Evolutionary conservation across 2,888 invertebrate genomes (phyloP).

Genomic region (Clanis bilineata): DNA sequence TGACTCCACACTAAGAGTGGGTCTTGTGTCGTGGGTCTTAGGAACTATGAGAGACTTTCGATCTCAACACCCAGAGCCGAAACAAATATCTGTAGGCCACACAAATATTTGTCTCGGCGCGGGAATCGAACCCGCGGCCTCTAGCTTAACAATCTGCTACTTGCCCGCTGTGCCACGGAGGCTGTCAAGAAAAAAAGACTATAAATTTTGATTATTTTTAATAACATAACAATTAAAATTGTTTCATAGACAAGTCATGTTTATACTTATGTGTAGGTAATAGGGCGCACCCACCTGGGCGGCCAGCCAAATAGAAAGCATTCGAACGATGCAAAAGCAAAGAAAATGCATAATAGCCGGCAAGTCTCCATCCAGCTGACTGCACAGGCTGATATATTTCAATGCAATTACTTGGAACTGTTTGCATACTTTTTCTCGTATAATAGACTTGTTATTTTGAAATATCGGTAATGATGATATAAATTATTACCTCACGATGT

Average conservation of each 20-base stretch:
- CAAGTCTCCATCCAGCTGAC: not conserved
- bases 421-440: not conserved
- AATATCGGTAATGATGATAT: not conserved
- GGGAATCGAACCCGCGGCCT: no score
- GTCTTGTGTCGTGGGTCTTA: no score
- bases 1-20: no score
- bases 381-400: not conserved
- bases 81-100: no score
- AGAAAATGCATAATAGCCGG: not conserved
- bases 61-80: no score
- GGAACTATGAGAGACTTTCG: no score
- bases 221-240: not conserved
- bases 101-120: no score
- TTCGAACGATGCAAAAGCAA: constrained; percentile 37
- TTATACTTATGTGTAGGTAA: constrained; percentile 18
- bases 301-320: constrained; percentile 36
- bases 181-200: no score
- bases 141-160: no score
- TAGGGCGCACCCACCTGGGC: constrained; percentile 27
- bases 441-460: not conserved
- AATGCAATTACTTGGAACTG: not conserved
- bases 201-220: not conserved
- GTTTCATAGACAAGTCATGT: not conserved
- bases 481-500: not conserved
- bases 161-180: no score